A percentile compares a stretch with the other conserved stretches of the same genome.
These are phyloP conservation scores for Encarsia formosa DNA, from an alignment of 2,888 invertebrate genomes.

Conservation along the genomic window DNA sequence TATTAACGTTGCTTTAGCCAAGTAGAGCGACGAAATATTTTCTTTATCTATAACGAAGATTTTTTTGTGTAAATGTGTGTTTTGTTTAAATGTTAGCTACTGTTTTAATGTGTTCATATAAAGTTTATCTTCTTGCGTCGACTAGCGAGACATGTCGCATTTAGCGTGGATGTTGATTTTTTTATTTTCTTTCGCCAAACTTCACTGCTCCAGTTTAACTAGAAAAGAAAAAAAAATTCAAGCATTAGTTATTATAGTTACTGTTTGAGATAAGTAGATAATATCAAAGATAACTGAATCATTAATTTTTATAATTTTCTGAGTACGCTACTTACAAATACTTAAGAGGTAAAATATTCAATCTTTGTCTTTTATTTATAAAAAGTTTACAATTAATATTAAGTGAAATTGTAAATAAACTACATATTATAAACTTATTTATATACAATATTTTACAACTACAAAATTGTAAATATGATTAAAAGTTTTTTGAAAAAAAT, in stretches of 20 bases:
- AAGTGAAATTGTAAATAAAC: no score
- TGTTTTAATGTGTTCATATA: background rate
- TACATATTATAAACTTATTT: no score
- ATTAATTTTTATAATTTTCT: no score
- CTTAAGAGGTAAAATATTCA: no score
- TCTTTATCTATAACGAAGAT: constrained; percentile 22
- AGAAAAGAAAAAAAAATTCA: constrained; percentile 30
- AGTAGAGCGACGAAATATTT: constrained; percentile 49
- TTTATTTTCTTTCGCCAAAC: constrained; percentile 23
- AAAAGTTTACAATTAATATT: no score
- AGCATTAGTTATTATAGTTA: background rate
- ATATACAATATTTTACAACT: no score
- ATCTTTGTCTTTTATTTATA: no score
- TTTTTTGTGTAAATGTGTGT: constrained; percentile 14
- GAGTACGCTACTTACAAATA: no score
- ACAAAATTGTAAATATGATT: no score
- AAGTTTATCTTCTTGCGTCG: constrained; percentile 22
- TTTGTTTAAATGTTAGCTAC: constrained; percentile 13
- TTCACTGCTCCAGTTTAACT: constrained; percentile 48
- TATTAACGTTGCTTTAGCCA: constrained; percentile 47
- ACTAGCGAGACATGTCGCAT: constrained; percentile 16
- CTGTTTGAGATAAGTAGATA: no score
- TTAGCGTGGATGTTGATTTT: constrained; percentile 15
- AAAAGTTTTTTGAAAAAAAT: no score
- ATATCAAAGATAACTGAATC: no score